Evolutionary conservation across 64 coral and sea anemone genomes (phyloP).

Genomic region (Porites lutea): DNA sequence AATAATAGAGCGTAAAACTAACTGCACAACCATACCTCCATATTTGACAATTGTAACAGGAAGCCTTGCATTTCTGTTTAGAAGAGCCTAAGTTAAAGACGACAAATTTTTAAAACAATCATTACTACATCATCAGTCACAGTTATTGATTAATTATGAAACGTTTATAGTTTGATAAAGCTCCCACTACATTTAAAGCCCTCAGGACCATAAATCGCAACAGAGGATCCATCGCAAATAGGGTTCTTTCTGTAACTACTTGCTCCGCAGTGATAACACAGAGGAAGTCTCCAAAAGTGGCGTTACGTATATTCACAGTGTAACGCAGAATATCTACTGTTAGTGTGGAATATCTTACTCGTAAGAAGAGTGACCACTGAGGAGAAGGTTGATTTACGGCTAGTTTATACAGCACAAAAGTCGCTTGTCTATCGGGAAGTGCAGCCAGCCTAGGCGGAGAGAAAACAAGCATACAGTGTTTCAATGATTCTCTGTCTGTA

Average conservation of each 20-base stretch:
- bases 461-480: neutral
- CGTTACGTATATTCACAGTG: no score
- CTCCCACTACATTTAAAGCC: no score
- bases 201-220: no score
- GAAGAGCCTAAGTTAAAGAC: constrained; percentile 55
- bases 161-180: no score
- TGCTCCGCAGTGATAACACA: no score
- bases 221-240: no score
- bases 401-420: constrained; percentile 91
- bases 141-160: no score
- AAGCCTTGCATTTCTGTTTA: constrained; percentile 85
- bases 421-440: constrained; percentile 83
- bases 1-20: neutral
- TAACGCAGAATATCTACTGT: neutral
- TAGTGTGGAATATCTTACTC: constrained; percentile 40
- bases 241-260: no score
- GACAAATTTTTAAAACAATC: neutral
- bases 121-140: no score
- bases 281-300: no score
- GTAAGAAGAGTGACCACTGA: constrained; percentile 80
- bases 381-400: constrained; percentile 92
- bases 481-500: neutral
- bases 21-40: constrained; percentile 50
- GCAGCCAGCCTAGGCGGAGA: constrained; percentile 50
- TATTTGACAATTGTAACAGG: constrained; percentile 90